Percentiles rank a stretch among this genome's conserved stretches.
Conservation (phyloP, 2,113 vertebrate genomes). For the Clarias macrocephalus region DNA sequence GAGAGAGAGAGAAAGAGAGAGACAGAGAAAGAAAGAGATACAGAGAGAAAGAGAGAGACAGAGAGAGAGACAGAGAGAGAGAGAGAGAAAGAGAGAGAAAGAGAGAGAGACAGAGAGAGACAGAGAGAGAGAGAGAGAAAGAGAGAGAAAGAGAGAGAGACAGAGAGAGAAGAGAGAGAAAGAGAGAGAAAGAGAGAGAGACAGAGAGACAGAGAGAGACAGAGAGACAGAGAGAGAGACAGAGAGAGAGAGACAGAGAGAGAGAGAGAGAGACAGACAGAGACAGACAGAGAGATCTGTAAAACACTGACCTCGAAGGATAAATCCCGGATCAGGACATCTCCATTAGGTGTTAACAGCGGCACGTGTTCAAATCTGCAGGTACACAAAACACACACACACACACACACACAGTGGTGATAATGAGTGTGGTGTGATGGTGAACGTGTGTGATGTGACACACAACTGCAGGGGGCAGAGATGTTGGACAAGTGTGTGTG, state of each 20-base stretch:
- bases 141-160: rapidly evolving
- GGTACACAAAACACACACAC: not conserved
- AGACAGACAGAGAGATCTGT: too few species aligned
- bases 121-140: rapidly evolving
- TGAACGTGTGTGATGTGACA: not conserved
- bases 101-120: rapidly evolving
- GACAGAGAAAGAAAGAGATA: too few species aligned
- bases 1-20: too few species aligned
- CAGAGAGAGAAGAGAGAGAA: too few species aligned
- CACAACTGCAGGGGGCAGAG: not conserved
- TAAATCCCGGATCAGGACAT: conserved; percentile 89
- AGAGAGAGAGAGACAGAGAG: too few species aligned
- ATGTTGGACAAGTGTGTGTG: conserved; percentile 50
- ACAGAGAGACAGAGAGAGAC: too few species aligned
- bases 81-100: rapidly evolving
- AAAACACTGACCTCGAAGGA: conserved; percentile 82
- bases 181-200: too few species aligned
- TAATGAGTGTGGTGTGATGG: not conserved
- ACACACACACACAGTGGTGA: not conserved
- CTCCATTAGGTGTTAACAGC: conserved; percentile 92
- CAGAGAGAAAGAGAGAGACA: too few species aligned
- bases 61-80: too few species aligned
- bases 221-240: too few species aligned
- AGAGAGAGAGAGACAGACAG: too few species aligned
- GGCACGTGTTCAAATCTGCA: conserved; percentile 93